Evolutionary conservation across 2,888 invertebrate genomes (phyloP).

Genomic region (Cephus spinipes): DNA sequence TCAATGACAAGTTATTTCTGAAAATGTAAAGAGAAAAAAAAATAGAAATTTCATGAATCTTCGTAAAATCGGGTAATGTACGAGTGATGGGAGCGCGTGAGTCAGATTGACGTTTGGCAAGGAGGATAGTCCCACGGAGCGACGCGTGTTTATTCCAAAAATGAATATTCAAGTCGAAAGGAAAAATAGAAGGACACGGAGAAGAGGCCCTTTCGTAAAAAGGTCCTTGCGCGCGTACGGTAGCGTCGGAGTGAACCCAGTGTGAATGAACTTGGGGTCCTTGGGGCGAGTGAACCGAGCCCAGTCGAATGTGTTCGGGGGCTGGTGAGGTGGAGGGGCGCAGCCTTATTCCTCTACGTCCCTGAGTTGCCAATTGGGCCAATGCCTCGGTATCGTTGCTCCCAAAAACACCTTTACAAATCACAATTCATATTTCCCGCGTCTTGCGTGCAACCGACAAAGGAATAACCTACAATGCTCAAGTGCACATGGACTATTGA

Average conservation of each 20-base stretch:
- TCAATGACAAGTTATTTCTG: background rate
- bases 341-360: constrained; percentile 18
- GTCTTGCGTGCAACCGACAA: background rate
- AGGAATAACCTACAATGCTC: background rate
- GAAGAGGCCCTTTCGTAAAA: background rate
- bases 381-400: constrained; percentile 34
- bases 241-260: background rate
- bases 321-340: background rate
- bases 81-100: background rate
- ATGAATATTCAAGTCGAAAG: background rate
- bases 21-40: background rate
- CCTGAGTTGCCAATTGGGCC: constrained; percentile 45
- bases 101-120: background rate
- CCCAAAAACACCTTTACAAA: constrained; percentile 1
- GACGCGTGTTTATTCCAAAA: background rate
- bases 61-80: background rate
- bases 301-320: constrained; percentile 16
- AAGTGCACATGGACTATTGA: background rate
- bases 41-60: background rate
- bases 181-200: background rate
- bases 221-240: background rate
- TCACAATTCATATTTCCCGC: background rate
- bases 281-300: constrained; percentile 8
- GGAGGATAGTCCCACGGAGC: background rate
- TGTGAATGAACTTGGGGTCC: background rate